Conservation (phyloP, 1,140 invertebrate genomes). For the Saccostrea cuccullata region DNA sequence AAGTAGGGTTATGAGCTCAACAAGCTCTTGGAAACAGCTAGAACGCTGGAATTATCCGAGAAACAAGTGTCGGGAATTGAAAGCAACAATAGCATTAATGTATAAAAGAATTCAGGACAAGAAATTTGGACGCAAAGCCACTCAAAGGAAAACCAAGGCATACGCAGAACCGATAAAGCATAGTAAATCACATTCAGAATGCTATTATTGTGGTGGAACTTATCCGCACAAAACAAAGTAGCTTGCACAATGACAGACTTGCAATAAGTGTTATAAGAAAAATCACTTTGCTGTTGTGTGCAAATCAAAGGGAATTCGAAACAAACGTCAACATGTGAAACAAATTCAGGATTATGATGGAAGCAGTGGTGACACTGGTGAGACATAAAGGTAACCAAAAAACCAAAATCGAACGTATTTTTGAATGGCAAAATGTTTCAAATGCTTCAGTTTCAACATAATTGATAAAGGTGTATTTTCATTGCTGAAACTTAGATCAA, state of each 20-base stretch:
- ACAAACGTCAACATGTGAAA: too few relatives aligned
- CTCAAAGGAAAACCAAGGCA: not conserved
- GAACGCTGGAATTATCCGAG: conserved; percentile 20
- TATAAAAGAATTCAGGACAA: too few relatives aligned
- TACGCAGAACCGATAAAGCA: not conserved
- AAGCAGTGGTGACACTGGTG: not conserved
- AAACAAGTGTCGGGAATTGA: not conserved
- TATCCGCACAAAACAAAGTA: too few relatives aligned
- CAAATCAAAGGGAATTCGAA: too few relatives aligned
- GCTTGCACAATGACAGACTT: too few relatives aligned
- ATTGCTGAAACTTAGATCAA: conserved; percentile 16
- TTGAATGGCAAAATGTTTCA: not conserved
- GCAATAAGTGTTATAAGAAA: too few relatives aligned
- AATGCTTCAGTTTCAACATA: conserved; percentile 17
- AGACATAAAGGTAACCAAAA: not conserved
- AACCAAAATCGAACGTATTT: conserved; percentile 8
- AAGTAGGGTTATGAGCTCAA: conserved; percentile 4
- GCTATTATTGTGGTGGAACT: conserved; percentile 55
- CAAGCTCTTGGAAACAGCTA: not conserved
- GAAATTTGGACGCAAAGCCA: not conserved
- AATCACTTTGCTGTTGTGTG: too few relatives aligned
- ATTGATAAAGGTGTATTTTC: not conserved
- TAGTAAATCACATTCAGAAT: not conserved
- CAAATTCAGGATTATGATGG: too few relatives aligned
- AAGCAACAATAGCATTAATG: too few relatives aligned